phyloP scores from a whole-genome alignment of 2,113 vertebrate genomes.

The Grus americana region DNA sequence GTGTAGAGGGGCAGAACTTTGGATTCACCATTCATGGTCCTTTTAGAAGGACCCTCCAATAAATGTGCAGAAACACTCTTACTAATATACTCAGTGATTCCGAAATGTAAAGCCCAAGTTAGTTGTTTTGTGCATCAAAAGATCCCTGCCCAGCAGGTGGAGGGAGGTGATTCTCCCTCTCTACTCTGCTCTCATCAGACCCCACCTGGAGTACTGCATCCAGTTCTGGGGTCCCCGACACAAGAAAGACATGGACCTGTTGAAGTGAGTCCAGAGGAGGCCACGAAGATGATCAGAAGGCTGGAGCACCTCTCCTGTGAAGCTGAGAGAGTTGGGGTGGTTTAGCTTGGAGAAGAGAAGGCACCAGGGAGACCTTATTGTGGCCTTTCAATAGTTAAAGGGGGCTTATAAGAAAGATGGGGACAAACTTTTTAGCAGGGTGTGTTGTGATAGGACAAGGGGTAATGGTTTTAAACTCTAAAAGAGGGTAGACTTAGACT shows the following conservation, averaged over 20 bases:
- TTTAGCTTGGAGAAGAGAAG: background rate
- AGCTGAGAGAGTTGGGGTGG: background rate
- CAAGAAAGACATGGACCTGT: background rate
- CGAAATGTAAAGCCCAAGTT: background rate
- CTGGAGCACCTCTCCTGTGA: background rate
- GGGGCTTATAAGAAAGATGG: background rate
- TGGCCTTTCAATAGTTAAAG: background rate
- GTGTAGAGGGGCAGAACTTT: background rate
- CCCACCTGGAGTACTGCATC: no score
- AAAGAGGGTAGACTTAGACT: background rate
- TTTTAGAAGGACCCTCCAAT: background rate
- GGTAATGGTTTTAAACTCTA: background rate
- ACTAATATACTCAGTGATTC: background rate
- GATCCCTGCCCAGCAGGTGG: no score
- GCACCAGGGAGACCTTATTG: background rate
- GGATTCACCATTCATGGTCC: background rate
- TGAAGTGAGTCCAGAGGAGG: background rate
- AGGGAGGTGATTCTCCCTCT: no score
- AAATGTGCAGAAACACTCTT: background rate
- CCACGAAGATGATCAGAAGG: background rate
- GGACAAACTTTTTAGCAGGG: background rate
- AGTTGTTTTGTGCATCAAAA: background rate
- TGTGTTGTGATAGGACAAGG: background rate
- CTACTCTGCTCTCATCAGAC: background rate
- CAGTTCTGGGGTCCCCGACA: background rate